A percentile compares a stretch with the other conserved stretches of the same genome.
These are phyloP conservation scores for Acestrorhynchus altus DNA, from an alignment of 2,797 vertebrate genomes.

Conservation along the genomic window DNA sequence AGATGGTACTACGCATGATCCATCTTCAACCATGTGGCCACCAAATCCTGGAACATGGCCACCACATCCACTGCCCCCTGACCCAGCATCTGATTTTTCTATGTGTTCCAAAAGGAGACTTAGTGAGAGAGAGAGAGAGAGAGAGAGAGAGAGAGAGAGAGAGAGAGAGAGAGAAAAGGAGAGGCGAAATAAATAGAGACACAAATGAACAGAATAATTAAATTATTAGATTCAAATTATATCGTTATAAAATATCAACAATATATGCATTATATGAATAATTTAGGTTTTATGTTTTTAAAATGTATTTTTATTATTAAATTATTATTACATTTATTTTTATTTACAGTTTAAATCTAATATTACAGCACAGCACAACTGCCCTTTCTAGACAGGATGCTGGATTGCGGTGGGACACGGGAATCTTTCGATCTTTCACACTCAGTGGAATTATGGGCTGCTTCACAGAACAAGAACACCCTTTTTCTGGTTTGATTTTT, in stretches of 20 bases:
- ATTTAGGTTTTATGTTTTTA: background rate
- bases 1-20: too few relatives aligned
- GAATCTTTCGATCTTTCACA: conserved; percentile 51
- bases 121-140: background rate
- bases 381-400: background rate
- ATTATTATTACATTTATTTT: too few relatives aligned
- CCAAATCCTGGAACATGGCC: too few relatives aligned
- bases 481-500: conserved; percentile 39
- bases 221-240: background rate
- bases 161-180: background rate
- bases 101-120: too few relatives aligned
- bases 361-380: background rate
- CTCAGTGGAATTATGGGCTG: conserved; percentile 22
- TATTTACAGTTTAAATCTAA: too few relatives aligned
- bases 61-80: too few relatives aligned
- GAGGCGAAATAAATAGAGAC: background rate
- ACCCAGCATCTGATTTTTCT: too few relatives aligned
- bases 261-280: background rate
- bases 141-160: background rate
- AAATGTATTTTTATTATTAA: too few relatives aligned
- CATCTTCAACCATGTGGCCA: too few relatives aligned
- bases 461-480: conserved; percentile 24
- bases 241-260: too few relatives aligned
- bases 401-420: background rate
- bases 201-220: background rate